Percentiles rank a stretch among this genome's conserved stretches.
phyloP scores from a whole-genome alignment of 2,113 vertebrate species.

The Epinephelus lanceolatus region DNA sequence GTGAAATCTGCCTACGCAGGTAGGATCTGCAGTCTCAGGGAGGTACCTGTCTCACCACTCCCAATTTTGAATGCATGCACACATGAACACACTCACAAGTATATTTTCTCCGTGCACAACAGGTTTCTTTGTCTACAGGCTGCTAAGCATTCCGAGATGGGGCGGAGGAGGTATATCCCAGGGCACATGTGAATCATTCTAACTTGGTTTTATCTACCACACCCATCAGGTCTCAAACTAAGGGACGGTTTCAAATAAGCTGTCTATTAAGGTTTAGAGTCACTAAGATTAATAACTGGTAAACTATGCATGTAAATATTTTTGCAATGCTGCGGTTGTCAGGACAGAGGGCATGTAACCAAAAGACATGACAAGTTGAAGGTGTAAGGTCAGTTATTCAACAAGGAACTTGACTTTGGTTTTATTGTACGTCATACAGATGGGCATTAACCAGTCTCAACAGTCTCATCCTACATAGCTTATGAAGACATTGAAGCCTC shows the following conservation, averaged over 20 bases:
- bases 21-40: background rate
- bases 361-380: background rate
- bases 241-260: constrained; percentile 19
- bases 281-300: background rate
- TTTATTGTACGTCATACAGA: background rate
- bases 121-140: constrained; percentile 60
- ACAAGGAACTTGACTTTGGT: background rate
- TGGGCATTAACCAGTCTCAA: background rate
- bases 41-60: constrained; percentile 52
- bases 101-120: constrained; percentile 32
- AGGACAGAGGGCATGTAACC: background rate
- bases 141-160: constrained; percentile 57
- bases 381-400: background rate
- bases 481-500: background rate
- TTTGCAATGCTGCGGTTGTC: background rate
- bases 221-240: constrained; percentile 39
- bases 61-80: constrained; percentile 34
- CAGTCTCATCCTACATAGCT: background rate
- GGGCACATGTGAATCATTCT: constrained; percentile 42
- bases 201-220: constrained; percentile 35
- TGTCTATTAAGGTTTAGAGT: background rate
- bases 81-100: background rate
- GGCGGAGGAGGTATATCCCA: constrained; percentile 54
- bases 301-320: background rate
- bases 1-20: constrained; percentile 30